Evolutionary conservation across 2,888 invertebrate species (phyloP), one percentile per base, ranked within the genome.

Genomic region (Pasiphila rectangulata): DNA sequence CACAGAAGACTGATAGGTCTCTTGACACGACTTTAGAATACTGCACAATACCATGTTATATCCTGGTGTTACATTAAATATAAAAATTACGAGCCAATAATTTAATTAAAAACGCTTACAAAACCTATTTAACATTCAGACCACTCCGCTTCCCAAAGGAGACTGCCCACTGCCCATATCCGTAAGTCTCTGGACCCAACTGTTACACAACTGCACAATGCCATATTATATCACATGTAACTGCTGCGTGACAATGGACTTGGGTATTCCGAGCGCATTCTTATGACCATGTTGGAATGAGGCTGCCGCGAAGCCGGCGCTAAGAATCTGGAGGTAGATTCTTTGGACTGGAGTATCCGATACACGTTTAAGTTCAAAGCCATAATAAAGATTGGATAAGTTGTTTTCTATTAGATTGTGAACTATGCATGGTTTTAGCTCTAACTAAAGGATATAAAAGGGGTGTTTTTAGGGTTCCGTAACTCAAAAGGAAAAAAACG

Each of bases 171-270:
- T 51, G 71, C 64, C 77, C 71, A 72, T 72, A 72, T 73, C 59
- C 57, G 68, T 72, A 69, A 59, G 69, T 73, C 65, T 69, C 74
- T 72, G 72, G 72, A 67, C 72, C 72, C 69, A 70, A 59, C 59
- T 63, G 69, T 83, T 82, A 69, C 76, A 76, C 76, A 82, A 83
- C 67, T 57, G 56, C 43, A 63, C 63, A 50, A 47, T 54, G 24
- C 37, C 23, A 54, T 46, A 47, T 48, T 40, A 53, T 21, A 21
- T 40, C 37, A 39, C 43, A 44, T 75, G 75, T 76, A 76, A 78
- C 72, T 69, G 68, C 67, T 68, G 74, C 72, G 74, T 83, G 82
- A 83, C 84, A 83, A 83, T 84, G 81, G 73, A 77, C 80, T 79
- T 77, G 79, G 73, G 69, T 71, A 75, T 77, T 78, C 76, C 73